These are phyloP conservation scores for Hemicrepidius hirtus DNA, from an alignment of 2,888 invertebrate species.

Conservation along the genomic window DNA sequence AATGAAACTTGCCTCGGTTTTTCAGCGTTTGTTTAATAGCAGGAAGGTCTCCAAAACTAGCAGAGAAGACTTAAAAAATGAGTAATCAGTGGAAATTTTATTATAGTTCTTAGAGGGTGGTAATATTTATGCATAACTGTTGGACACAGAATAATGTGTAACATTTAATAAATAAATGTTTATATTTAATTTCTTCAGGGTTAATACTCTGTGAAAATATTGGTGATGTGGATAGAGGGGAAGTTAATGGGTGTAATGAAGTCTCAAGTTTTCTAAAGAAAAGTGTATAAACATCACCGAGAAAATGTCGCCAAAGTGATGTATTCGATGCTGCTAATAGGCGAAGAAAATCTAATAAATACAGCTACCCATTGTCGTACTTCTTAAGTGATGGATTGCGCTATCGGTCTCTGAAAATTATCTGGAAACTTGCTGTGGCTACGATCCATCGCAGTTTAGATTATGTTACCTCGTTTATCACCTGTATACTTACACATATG, in stretches of 20 bases:
- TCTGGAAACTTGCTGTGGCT: constrained; percentile 20
- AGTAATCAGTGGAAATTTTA: no score
- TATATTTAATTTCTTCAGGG: no score
- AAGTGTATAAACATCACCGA: constrained; percentile 18
- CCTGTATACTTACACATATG: constrained; percentile 9
- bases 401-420: constrained; percentile 38
- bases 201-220: neutral
- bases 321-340: constrained; percentile 32
- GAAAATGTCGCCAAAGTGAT: constrained; percentile 34
- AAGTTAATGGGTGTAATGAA: constrained; percentile 16
- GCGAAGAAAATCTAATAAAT: constrained; percentile 37
- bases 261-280: constrained; percentile 2
- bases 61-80: no score
- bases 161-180: no score
- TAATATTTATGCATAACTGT: no score
- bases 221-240: neutral
- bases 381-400: constrained; percentile 43
- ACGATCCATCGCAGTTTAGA: constrained; percentile 37
- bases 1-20: no score
- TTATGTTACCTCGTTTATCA: constrained; percentile 27
- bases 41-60: no score
- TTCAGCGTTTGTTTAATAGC: no score
- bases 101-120: no score
- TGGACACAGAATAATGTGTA: no score
- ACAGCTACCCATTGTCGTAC: constrained; percentile 30